Conservation (phyloP, 2,797 vertebrate genomes). For the Pygocentrus nattereri region DNA sequence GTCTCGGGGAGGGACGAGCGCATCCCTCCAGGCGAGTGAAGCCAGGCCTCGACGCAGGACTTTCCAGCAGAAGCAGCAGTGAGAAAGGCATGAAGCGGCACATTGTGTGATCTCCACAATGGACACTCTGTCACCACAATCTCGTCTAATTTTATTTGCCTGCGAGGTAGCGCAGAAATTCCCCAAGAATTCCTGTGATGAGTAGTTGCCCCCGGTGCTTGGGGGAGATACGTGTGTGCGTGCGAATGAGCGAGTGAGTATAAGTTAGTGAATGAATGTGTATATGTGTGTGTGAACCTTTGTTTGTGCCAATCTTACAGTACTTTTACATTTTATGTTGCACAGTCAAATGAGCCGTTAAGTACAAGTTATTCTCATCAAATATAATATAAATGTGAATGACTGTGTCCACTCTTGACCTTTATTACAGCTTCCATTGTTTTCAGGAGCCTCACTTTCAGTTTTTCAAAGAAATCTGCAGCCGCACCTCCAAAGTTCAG, state of each 20-base stretch:
- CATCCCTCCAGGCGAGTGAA: conserved; percentile 86
- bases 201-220: conserved; percentile 87
- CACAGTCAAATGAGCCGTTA: too few relatives aligned
- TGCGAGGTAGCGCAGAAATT: conserved; percentile 96
- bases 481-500: too few relatives aligned
- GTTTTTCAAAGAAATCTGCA: too few relatives aligned
- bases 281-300: conserved; percentile 25
- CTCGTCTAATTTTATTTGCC: conserved; percentile 98
- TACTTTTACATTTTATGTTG: too few relatives aligned
- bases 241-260: conserved; percentile 56
- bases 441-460: too few relatives aligned
- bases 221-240: conserved; percentile 63
- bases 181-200: conserved; percentile 98
- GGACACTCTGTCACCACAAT: conserved; percentile 95
- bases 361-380: too few relatives aligned
- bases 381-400: too few relatives aligned
- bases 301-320: conserved; percentile 20
- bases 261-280: conserved; percentile 35
- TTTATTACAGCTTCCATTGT: too few relatives aligned
- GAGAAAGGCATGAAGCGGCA: conserved; percentile 87
- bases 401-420: too few relatives aligned
- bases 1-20: conserved; percentile 82
- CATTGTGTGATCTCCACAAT: conserved; percentile 96
- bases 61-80: conserved; percentile 87
- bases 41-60: conserved; percentile 88